Conservation (phyloP, 2,113 vertebrate species). For the Hippocampus zosterae region DNA sequence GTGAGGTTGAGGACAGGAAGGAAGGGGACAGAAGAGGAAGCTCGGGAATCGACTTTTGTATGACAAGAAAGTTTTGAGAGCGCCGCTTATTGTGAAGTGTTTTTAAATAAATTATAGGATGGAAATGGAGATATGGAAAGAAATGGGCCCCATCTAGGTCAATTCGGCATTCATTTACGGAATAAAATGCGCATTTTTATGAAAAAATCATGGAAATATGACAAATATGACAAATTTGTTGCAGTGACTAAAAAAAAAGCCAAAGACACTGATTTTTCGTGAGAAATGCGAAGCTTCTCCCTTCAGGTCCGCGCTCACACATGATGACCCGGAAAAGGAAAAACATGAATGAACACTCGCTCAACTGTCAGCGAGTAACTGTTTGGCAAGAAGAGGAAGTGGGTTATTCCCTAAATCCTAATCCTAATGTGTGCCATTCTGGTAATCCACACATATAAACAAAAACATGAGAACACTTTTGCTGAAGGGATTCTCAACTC, state of each 20-base stretch:
- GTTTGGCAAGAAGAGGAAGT: conserved; percentile 51
- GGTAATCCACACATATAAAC: conserved; percentile 47
- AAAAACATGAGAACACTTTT: conserved; percentile 22
- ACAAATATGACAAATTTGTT: too few species aligned
- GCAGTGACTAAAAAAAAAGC: too few species aligned
- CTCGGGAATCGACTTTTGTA: neutral
- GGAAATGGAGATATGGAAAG: too few species aligned
- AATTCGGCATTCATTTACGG: too few species aligned
- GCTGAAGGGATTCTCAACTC: conserved; percentile 15
- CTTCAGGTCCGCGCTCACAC: neutral
- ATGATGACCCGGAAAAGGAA: conserved; percentile 3
- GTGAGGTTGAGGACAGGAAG: conserved; percentile 1
- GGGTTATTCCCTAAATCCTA: conserved; percentile 63
- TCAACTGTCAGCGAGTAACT: conserved; percentile 31
- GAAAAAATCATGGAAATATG: too few species aligned
- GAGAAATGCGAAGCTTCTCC: neutral
- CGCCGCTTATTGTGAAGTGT: too few species aligned
- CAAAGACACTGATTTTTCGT: too few species aligned
- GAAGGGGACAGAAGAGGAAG: neutral
- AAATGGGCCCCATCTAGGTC: too few species aligned
- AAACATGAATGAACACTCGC: conserved; percentile 4
- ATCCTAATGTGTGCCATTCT: conserved; percentile 47
- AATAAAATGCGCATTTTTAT: too few species aligned
- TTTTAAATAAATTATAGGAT: too few species aligned
- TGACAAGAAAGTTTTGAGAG: neutral